Base-by-base conservation (phyloP, 2,797 vertebrate species). In the Otolemur crassicaudatus region DNA sequence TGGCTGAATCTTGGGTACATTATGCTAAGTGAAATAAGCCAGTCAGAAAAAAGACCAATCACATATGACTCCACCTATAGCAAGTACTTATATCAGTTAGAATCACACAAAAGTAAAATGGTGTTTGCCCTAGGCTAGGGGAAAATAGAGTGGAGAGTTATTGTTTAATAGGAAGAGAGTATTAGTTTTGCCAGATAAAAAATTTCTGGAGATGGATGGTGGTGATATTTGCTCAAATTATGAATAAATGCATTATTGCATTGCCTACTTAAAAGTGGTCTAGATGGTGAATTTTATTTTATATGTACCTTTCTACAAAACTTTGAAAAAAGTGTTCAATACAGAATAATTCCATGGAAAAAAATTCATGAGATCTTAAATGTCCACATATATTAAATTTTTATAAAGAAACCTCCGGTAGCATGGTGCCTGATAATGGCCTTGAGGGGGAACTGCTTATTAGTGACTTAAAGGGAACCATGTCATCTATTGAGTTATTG, bases 401-500 rank as follows among this genome's bases (percentile, higher is more conserved):
- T 87, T 84, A 79, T 63, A 88, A 97, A 92, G 82, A 95, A 94
- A 88, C 37, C 82, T 86, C 84, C 27, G 13, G 97, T 96, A 96
- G 97, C 94, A 22, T 90, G 77, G 72, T 65, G 67, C 82, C 79
- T 96, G 63, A 94, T 76, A 94, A 80, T 37, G 27, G 76, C 14
- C 86, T 96, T 86, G 40, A 65, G 29, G 19, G 95, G 29, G 49
- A 81, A 96, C 96, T 96, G 43, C 82, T 96, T 95, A 77, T 91
- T 96, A 85, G 77, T 92, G 81, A 94, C 83, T 92, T 87, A 94
- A 97, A 94, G 27, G 87, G 58, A 97, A 70, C 11, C 69, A 95
- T 95, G 67, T 90, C 80, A 96, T 96, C 95, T 97, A 65, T 31
- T 82, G 70, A 98, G 95, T 82, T 97, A 93, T 72, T 90, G 82